Conservation (phyloP, 2,113 vertebrate genomes). For the Raja brachyura region DNA sequence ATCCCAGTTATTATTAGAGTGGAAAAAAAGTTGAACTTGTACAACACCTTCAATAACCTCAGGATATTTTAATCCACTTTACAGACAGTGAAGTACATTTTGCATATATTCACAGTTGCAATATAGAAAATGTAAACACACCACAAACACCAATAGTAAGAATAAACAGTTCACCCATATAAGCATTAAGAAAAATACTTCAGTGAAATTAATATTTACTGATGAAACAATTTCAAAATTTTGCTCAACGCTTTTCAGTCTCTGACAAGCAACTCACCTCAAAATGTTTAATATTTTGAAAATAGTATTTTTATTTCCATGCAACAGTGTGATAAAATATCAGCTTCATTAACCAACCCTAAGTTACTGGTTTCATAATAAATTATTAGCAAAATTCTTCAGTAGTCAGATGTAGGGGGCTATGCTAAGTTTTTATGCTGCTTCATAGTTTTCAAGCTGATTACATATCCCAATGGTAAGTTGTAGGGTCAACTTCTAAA, state of each 20-base stretch:
- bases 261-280: neutral
- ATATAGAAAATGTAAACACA: no score
- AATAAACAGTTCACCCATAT: no score
- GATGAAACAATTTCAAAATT: neutral
- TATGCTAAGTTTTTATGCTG: neutral
- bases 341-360: neutral
- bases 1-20: neutral
- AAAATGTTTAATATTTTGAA: neutral
- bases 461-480: no score
- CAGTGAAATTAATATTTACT: neutral
- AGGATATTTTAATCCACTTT: no score
- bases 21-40: neutral
- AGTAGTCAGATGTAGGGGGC: neutral
- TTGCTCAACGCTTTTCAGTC: neutral
- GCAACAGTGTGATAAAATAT: neutral
- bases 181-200: neutral
- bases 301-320: neutral
- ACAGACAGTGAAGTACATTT: no score
- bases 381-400: neutral
- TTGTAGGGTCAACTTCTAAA: neutral
- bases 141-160: no score
- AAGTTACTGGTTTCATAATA: neutral
- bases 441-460: no score
- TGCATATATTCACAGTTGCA: no score
- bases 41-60: no score